Percentiles rank a stretch among this genome's conserved stretches.
Evolutionary conservation across 2,113 vertebrate genomes (phyloP).

Genomic region (Eulacestoma nigropectus): DNA sequence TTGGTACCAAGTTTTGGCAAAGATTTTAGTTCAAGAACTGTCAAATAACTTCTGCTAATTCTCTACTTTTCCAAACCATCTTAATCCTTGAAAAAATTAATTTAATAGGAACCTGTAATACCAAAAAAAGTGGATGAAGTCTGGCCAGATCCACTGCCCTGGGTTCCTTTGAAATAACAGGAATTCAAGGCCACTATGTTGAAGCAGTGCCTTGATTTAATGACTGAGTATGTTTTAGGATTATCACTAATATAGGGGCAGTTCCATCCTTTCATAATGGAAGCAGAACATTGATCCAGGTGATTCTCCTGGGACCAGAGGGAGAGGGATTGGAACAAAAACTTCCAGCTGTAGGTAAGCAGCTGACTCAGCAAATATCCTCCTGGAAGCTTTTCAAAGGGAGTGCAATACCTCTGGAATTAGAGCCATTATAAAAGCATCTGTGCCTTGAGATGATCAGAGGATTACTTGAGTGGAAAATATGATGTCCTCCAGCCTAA

Average conservation of each 20-base stretch:
- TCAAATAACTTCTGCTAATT: background rate
- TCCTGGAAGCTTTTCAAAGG: background rate
- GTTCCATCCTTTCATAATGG: background rate
- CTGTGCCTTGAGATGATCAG: background rate
- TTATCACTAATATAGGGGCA: background rate
- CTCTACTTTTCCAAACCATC: background rate
- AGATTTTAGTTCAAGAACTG: background rate
- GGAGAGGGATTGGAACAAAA: background rate
- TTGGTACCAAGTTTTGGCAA: background rate
- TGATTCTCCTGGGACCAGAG: background rate
- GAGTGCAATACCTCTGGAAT: constrained; percentile 9
- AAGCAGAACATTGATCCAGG: background rate
- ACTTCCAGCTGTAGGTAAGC: background rate
- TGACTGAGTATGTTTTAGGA: background rate
- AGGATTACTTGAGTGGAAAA: constrained; percentile 23
- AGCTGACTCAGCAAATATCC: constrained; percentile 41
- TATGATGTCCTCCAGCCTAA: background rate
- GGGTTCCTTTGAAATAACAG: background rate
- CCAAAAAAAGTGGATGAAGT: background rate
- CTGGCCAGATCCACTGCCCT: background rate
- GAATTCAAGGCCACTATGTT: background rate
- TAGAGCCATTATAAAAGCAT: background rate
- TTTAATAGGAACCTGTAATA: background rate
- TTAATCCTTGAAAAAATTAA: background rate
- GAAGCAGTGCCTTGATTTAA: background rate